Evolutionary conservation across 2,797 vertebrate species (phyloP).

Genomic region (Aphelocoma californica): DNA sequence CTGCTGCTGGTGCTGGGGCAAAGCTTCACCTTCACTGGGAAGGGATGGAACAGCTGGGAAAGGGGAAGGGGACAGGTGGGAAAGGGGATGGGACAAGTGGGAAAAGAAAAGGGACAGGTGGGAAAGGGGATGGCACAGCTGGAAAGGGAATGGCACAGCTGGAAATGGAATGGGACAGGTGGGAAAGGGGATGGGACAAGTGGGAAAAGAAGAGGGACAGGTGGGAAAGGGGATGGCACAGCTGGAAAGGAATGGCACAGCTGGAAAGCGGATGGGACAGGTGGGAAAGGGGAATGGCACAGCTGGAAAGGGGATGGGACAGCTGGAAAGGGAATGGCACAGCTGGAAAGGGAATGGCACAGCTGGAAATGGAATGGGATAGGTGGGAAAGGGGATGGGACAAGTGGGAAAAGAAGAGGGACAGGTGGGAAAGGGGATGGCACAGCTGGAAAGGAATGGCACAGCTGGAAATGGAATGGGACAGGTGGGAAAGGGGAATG

Average conservation of each 20-base stretch:
- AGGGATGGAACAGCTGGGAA: neutral
- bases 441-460: neutral
- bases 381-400: neutral
- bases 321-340: neutral
- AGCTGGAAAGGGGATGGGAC: neutral
- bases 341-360: neutral
- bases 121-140: neutral
- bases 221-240: neutral
- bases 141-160: neutral
- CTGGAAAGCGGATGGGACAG: neutral
- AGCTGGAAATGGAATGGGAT: accelerated
- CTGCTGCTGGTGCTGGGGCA: neutral
- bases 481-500: too few relatives aligned
- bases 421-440: neutral
- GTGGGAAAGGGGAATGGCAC: neutral
- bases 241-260: too few relatives aligned
- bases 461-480: neutral
- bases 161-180: neutral
- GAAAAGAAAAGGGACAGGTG: neutral
- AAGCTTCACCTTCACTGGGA: neutral
- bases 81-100: neutral
- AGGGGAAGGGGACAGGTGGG: neutral
- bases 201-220: neutral
- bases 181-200: neutral
- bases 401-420: too few relatives aligned